phyloP scores from a whole-genome alignment of 1,140 invertebrate species.

The Agraylea sexmaculata region DNA sequence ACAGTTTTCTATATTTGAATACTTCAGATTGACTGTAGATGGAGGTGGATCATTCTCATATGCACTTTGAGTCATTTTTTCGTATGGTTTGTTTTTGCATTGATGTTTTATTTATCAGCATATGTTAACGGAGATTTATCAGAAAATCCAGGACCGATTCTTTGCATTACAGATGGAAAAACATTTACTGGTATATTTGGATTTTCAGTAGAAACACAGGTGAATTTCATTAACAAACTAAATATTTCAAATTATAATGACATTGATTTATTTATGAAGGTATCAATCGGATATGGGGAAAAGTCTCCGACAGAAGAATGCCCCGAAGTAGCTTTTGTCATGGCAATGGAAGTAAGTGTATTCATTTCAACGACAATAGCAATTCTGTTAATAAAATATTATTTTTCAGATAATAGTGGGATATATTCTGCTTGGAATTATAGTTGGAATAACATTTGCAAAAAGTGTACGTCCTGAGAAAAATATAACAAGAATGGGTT shows the following conservation, averaged over 20 bases:
- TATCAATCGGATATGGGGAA: conserved; percentile 50
- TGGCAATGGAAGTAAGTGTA: conserved; percentile 25
- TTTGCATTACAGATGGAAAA: conserved; percentile 28
- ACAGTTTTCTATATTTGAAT: not conserved
- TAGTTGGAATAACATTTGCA: conserved; percentile 41
- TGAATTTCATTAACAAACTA: conserved; percentile 1
- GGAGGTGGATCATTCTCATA: conserved; percentile 37
- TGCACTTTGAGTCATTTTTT: conserved; percentile 31
- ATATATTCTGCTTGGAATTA: conserved; percentile 33
- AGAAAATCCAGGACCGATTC: conserved; percentile 24
- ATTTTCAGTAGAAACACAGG: conserved; percentile 42
- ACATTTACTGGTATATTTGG: conserved; percentile 37
- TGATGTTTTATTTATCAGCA: conserved; percentile 31
- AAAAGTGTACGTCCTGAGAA: conserved; percentile 38
- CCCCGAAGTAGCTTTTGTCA: conserved; percentile 59
- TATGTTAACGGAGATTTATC: conserved; percentile 35
- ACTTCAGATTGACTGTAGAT: conserved; percentile 33
- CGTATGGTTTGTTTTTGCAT: conserved; percentile 32
- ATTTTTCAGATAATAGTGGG: conserved; percentile 37
- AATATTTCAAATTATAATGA: conserved; percentile 1
- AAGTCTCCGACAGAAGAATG: conserved; percentile 68
- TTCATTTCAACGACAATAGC: not conserved
- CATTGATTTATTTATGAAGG: conserved; percentile 11
- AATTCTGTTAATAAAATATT: too few species aligned
- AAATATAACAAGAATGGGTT: conserved; percentile 32